Evolutionary conservation across 2,113 vertebrate species (phyloP).

Genomic region (Haliaeetus leucogaster): DNA sequence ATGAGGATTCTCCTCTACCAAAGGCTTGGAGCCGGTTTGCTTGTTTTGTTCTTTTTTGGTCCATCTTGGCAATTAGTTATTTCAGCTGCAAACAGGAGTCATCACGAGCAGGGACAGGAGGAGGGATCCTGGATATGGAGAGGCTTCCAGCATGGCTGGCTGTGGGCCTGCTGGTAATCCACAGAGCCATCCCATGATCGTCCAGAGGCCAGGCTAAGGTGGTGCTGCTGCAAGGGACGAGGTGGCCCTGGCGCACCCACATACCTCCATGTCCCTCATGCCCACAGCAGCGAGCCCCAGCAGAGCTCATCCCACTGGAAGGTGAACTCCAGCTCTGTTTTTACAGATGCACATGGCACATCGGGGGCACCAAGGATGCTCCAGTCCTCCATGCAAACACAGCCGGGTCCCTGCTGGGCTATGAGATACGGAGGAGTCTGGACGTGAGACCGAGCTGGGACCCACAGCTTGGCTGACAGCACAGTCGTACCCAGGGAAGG

Average conservation of each 20-base stretch:
- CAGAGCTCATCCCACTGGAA: background rate
- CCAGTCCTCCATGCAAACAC: background rate
- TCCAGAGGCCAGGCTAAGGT: background rate
- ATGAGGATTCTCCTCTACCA: slow-evolving; percentile 29
- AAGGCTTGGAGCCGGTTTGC: slow-evolving; percentile 1
- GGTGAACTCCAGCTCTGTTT: background rate
- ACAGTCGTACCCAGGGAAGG: background rate
- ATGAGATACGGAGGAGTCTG: background rate
- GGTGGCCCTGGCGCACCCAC: background rate
- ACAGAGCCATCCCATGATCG: accelerated
- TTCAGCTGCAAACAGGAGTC: slow-evolving; percentile 4
- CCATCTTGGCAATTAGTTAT: background rate
- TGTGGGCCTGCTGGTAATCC: background rate
- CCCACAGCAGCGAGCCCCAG: background rate
- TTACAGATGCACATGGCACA: background rate
- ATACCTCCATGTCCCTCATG: background rate
- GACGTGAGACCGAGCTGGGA: background rate
- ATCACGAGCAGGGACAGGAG: background rate
- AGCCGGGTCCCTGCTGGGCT: accelerated
- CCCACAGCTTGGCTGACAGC: background rate
- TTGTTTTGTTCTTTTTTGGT: slow-evolving; percentile 50
- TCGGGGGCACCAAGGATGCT: background rate
- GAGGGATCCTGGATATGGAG: background rate
- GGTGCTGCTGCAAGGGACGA: background rate
- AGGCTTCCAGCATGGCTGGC: background rate